phyloP scores from a whole-genome alignment of 2,888 invertebrate species.

The Trichogramma evanescens region DNA sequence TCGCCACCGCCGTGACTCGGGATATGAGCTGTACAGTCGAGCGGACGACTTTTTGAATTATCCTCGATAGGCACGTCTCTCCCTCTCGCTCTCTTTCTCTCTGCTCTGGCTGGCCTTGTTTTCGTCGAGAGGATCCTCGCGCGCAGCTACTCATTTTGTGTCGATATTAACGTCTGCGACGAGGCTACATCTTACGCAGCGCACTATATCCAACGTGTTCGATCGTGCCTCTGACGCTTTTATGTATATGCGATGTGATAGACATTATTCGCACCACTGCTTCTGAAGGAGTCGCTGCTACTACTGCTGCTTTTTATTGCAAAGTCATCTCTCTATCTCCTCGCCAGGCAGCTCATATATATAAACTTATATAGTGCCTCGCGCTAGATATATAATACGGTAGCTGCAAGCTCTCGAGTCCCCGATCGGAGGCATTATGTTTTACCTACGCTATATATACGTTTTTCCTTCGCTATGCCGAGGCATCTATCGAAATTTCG shows the following conservation, averaged over 20 bases:
- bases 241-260: background rate
- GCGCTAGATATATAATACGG: background rate
- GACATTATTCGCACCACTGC: slow-evolving; percentile 5
- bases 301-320: slow-evolving; percentile 8
- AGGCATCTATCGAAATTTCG: too few species aligned
- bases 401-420: background rate
- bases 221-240: slow-evolving; percentile 10
- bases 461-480: too few species aligned
- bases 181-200: background rate
- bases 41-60: too few species aligned
- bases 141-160: slow-evolving; percentile 1
- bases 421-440: background rate
- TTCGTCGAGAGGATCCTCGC: too few species aligned
- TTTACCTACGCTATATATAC: too few species aligned
- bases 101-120: background rate
- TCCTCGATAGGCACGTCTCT: background rate
- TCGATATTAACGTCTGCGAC: slow-evolving; percentile 9
- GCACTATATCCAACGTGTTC: slow-evolving; percentile 3
- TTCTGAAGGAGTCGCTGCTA: background rate
- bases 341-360: too few species aligned
- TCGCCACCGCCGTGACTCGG: background rate
- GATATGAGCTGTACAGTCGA: too few species aligned
- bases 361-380: background rate
- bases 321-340: background rate
- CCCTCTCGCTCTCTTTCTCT: background rate